Evolutionary conservation across 2,797 vertebrate species (phyloP).

Genomic region (Microcaecilia unicolor): DNA sequence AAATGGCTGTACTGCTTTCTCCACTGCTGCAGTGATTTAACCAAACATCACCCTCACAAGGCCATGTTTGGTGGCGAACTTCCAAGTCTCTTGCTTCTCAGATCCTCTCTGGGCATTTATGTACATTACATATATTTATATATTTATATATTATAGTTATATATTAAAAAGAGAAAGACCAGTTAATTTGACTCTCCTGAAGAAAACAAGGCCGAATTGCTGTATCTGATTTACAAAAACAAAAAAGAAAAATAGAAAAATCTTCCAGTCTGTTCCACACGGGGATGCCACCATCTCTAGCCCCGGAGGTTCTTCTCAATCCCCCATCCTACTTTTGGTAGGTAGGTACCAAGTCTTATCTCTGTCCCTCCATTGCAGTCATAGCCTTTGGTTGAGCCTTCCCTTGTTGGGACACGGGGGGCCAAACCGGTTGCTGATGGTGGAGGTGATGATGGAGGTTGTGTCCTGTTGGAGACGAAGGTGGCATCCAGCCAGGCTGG

Average conservation of each 20-base stretch:
- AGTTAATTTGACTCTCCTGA: slow-evolving; percentile 16
- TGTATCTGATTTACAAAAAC: slow-evolving; percentile 26
- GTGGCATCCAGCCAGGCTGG: slow-evolving; percentile 68
- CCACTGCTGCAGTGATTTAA: too few species aligned
- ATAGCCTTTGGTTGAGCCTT: slow-evolving; percentile 64
- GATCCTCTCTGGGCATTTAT: slow-evolving; percentile 16
- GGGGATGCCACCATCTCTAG: slow-evolving; percentile 19
- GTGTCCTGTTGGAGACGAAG: slow-evolving; percentile 66
- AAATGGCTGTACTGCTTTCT: too few species aligned
- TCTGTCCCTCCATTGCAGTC: slow-evolving; percentile 70
- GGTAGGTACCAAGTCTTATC: slow-evolving; percentile 58
- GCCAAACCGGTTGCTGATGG: slow-evolving; percentile 71
- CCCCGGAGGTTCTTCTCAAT: slow-evolving; percentile 1
- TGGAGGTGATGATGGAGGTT: slow-evolving; percentile 66
- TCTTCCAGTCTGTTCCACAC: slow-evolving; percentile 49
- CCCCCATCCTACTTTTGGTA: slow-evolving; percentile 7
- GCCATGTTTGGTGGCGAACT: too few species aligned
- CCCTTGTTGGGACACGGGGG: slow-evolving; percentile 55
- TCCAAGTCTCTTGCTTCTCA: too few species aligned
- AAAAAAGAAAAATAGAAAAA: slow-evolving; percentile 45
- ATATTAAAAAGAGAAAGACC: slow-evolving; percentile 45
- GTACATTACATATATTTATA: slow-evolving; percentile 51
- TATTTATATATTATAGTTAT: slow-evolving; percentile 61
- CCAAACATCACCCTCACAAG: too few species aligned
- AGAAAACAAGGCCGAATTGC: slow-evolving; percentile 10